A percentile compares a stretch with the other conserved stretches of the same genome.
These are phyloP conservation scores for Halcyon chelicuti DNA, from an alignment of 2,797 vertebrate species.

Conservation along the genomic window DNA sequence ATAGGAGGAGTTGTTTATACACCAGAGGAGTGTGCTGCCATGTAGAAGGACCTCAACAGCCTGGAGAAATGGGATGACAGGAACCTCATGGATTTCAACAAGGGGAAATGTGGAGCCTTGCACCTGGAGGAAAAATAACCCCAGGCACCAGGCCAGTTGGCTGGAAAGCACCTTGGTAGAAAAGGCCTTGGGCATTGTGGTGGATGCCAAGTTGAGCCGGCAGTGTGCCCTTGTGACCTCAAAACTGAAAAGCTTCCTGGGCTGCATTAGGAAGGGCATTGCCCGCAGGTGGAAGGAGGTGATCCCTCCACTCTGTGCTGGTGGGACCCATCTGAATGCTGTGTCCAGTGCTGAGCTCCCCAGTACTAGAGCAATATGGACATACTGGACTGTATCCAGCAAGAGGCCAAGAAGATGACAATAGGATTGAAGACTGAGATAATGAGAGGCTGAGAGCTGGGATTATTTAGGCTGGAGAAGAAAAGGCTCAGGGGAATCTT, in stretches of 20 bases:
- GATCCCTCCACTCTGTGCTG: not conserved
- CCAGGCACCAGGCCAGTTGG: not conserved
- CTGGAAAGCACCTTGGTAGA: not conserved
- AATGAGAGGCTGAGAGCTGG: not conserved
- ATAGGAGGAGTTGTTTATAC: not conserved
- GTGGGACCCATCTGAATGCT: not conserved
- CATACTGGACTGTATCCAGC: not conserved
- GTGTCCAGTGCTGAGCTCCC: not conserved
- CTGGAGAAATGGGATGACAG: not conserved
- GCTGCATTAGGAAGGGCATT: not conserved
- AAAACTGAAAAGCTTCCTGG: not conserved
- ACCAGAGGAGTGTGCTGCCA: not conserved
- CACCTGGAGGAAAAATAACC: not conserved
- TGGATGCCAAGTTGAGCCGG: not conserved
- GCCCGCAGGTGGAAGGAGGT: not conserved
- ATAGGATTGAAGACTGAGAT: not conserved
- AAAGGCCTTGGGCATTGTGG: not conserved
- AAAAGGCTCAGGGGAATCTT: not conserved
- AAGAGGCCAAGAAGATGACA: not conserved
- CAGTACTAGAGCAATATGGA: accelerated
- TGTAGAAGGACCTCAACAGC: not conserved
- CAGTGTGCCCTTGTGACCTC: not conserved
- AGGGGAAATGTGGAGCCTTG: accelerated
- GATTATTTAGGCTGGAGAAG: not conserved
- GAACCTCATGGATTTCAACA: not conserved